These are phyloP conservation scores for Nematolebias whitei DNA, from an alignment of 2,113 vertebrate species.

Conservation along the genomic window DNA sequence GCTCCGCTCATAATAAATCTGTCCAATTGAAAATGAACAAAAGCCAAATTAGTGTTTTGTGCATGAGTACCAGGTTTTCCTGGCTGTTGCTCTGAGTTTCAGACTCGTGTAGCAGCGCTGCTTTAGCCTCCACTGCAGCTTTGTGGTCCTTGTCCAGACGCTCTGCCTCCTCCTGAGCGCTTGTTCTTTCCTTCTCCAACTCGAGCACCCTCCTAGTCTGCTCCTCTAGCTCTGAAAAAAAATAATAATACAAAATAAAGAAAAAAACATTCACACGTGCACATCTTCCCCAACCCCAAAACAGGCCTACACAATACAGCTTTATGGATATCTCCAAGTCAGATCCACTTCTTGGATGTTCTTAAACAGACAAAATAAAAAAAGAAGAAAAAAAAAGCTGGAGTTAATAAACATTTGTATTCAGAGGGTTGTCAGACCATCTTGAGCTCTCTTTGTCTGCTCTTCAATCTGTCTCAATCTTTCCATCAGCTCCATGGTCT, in stretches of 20 bases:
- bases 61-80: slow-evolving; percentile 87
- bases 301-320: background rate
- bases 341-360: slow-evolving; percentile 16
- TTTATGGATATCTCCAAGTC: slow-evolving; percentile 5
- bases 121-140: slow-evolving; percentile 91
- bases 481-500: slow-evolving; percentile 96
- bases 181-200: slow-evolving; percentile 90
- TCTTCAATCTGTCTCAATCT: slow-evolving; percentile 93
- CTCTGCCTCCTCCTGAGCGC: slow-evolving; percentile 91
- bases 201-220: slow-evolving; percentile 91
- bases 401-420: slow-evolving; percentile 53
- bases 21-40: background rate
- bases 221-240: slow-evolving; percentile 90
- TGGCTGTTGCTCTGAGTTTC: slow-evolving; percentile 90
- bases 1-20: background rate
- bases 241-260: background rate
- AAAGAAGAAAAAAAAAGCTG: slow-evolving; percentile 37
- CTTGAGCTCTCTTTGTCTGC: slow-evolving; percentile 95
- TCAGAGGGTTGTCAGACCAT: slow-evolving; percentile 81
- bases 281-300: background rate
- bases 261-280: background rate
- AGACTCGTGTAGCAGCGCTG: slow-evolving; percentile 86
- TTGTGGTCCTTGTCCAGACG: slow-evolving; percentile 89
- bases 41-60: background rate
- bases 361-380: slow-evolving; percentile 28